phyloP scores from a whole-genome alignment of 2,797 vertebrate species.

The Anniella stebbinsi region DNA sequence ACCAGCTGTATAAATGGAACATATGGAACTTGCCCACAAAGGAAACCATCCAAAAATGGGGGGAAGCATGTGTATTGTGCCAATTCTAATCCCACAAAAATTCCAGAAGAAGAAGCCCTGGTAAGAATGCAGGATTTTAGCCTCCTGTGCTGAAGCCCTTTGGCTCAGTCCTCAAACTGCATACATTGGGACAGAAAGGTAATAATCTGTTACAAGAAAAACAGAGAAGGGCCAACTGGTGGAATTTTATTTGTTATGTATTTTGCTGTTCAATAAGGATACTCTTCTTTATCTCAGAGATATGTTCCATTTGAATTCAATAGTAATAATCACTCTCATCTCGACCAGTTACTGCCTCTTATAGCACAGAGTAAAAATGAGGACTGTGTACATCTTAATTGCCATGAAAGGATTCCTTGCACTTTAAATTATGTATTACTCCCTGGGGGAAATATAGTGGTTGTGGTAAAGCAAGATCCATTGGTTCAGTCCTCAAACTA shows the following conservation, averaged over 20 bases:
- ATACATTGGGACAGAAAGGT: not conserved
- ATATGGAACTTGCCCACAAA: too few species aligned
- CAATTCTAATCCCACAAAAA: too few species aligned
- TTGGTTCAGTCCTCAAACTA: not conserved
- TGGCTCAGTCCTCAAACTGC: too few species aligned
- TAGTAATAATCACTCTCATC: slow-evolving; percentile 65
- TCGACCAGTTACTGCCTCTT: slow-evolving; percentile 59
- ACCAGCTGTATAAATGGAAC: too few species aligned
- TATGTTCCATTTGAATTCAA: slow-evolving; percentile 55
- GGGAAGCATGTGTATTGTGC: too few species aligned
- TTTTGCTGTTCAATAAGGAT: slow-evolving; percentile 52
- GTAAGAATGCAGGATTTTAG: too few species aligned
- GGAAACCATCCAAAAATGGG: not conserved
- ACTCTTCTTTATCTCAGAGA: slow-evolving; percentile 47
- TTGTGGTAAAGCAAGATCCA: slow-evolving; percentile 51
- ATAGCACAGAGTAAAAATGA: slow-evolving; percentile 51
- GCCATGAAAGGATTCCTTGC: slow-evolving; percentile 59
- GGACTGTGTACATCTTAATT: slow-evolving; percentile 63
- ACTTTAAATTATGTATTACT: slow-evolving; percentile 43
- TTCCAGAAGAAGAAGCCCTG: too few species aligned
- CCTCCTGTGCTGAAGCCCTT: too few species aligned
- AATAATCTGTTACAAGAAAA: slow-evolving; percentile 27
- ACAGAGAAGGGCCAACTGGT: slow-evolving; percentile 27
- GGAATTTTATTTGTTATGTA: slow-evolving; percentile 24
- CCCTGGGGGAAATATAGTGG: slow-evolving; percentile 44